A percentile compares a stretch with the other conserved stretches of the same genome.
These are phyloP conservation scores for Drosophila hawaiiensis DNA, from an alignment of 2,888 invertebrate genomes.

Conservation along the genomic window DNA sequence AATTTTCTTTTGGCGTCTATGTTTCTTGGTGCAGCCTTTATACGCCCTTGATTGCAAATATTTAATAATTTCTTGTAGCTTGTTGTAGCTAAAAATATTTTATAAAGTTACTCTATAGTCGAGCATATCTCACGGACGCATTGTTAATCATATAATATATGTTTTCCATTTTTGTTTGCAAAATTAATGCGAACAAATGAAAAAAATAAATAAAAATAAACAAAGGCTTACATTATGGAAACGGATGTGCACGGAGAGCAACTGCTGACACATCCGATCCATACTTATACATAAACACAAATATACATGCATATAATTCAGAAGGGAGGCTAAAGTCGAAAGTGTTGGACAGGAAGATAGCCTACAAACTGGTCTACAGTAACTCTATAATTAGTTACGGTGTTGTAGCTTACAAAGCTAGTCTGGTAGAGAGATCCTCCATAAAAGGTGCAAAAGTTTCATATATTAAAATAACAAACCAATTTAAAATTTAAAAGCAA, in stretches of 20 bases:
- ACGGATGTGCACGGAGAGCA: conserved; percentile 52
- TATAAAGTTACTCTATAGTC: conserved; percentile 1
- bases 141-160: background rate
- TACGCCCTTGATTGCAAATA: background rate
- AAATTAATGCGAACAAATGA: conserved; percentile 51
- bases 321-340: background rate
- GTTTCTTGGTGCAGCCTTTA: background rate
- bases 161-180: conserved; percentile 27
- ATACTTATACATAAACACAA: background rate
- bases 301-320: background rate
- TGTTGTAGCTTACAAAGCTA: background rate
- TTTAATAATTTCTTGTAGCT: background rate
- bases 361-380: conserved; percentile 15
- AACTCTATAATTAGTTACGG: background rate
- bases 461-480: background rate
- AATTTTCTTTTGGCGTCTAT: background rate
- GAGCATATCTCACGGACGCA: conserved; percentile 1
- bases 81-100: background rate
- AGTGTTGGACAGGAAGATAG: conserved; percentile 14
- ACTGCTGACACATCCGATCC: conserved; percentile 57
- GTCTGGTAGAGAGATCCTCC: background rate
- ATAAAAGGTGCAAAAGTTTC: background rate
- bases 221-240: conserved; percentile 43
- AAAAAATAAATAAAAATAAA: conserved; percentile 26
- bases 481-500: background rate